These are phyloP conservation scores for Polyploca ridens DNA, from an alignment of 2,888 invertebrate species.

Conservation along the genomic window DNA sequence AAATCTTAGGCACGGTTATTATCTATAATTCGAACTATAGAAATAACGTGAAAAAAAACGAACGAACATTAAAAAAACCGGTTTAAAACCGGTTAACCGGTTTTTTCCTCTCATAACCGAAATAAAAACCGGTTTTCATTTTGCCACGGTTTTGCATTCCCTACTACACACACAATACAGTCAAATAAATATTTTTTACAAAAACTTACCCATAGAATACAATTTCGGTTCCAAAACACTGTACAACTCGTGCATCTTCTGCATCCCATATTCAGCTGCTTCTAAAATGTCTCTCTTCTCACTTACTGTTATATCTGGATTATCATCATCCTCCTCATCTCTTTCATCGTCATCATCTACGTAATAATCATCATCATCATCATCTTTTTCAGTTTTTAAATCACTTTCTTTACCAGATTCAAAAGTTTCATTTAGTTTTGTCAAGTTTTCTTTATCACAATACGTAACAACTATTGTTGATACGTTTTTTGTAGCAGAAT, in stretches of 20 bases:
- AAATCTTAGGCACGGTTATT: too few species aligned
- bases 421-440: slow-evolving; percentile 46
- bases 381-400: slow-evolving; percentile 30
- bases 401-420: slow-evolving; percentile 31
- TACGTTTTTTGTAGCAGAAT: slow-evolving; percentile 68
- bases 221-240: slow-evolving; percentile 87
- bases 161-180: too few species aligned
- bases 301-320: slow-evolving; percentile 45
- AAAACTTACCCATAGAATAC: slow-evolving; percentile 87
- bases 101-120: too few species aligned
- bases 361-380: slow-evolving; percentile 35
- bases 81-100: too few species aligned
- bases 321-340: slow-evolving; percentile 32
- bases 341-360: slow-evolving; percentile 38
- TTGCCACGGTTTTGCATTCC: too few species aligned
- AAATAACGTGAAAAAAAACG: too few species aligned
- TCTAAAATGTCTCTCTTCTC: slow-evolving; percentile 83
- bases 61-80: too few species aligned
- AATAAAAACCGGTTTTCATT: too few species aligned
- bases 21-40: too few species aligned
- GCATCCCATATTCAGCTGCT: slow-evolving; percentile 88
- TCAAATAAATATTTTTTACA: too few species aligned
- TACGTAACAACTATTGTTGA: slow-evolving; percentile 77
- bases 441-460: slow-evolving; percentile 67
- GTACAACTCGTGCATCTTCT: slow-evolving; percentile 87